These are phyloP conservation scores for Amaurobius ferox DNA, from an alignment of 2,888 invertebrate genomes.

Conservation along the genomic window DNA sequence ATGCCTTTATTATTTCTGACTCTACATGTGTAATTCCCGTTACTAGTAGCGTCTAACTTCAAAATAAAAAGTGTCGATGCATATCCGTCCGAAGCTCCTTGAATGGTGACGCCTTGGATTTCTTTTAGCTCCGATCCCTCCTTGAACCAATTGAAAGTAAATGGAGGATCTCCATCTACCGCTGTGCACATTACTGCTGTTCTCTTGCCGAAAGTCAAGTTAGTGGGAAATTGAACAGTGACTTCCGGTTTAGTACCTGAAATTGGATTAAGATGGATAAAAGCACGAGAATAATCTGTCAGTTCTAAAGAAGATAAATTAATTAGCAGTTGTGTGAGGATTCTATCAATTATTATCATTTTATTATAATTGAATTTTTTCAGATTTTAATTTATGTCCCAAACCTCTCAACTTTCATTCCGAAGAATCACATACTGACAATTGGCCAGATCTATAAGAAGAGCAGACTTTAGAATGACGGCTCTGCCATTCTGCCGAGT, in stretches of 20 bases:
- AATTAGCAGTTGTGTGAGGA: too few species aligned
- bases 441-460: too few species aligned
- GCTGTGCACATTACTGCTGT: conserved; percentile 18
- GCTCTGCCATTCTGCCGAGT: too few species aligned
- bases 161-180: conserved; percentile 27
- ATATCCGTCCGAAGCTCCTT: conserved; percentile 22
- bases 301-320: too few species aligned
- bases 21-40: conserved; percentile 58
- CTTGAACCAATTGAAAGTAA: conserved; percentile 44
- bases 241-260: neutral
- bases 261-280: too few species aligned
- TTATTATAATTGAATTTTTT: too few species aligned
- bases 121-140: conserved; percentile 16
- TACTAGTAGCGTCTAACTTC: conserved; percentile 33
- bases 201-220: conserved; percentile 18
- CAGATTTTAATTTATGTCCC: too few species aligned
- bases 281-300: neutral
- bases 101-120: neutral
- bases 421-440: too few species aligned
- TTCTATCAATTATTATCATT: too few species aligned
- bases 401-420: too few species aligned
- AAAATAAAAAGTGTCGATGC: conserved; percentile 49
- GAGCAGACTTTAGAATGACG: too few species aligned
- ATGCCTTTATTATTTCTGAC: conserved; percentile 43
- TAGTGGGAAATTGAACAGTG: conserved; percentile 29